These are phyloP conservation scores for Malurus cyaneus DNA, from an alignment of 2,113 vertebrate species.

Conservation along the genomic window DNA sequence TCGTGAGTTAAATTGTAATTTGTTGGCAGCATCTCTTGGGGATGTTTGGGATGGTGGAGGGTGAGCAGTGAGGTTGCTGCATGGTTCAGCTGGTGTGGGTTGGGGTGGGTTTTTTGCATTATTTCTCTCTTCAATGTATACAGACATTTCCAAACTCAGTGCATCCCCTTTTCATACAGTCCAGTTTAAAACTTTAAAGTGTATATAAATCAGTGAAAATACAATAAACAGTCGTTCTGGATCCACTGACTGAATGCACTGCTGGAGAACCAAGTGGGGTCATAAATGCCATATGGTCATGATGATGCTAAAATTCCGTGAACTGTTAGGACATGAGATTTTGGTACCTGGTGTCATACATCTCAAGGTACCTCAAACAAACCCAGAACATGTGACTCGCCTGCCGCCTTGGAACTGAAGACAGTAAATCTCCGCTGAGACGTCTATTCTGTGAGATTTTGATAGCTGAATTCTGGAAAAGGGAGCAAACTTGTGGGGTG, in stretches of 20 bases:
- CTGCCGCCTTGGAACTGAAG: accelerated
- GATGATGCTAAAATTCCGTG: not conserved
- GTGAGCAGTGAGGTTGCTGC: not conserved
- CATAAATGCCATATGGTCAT: accelerated
- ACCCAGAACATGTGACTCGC: not conserved
- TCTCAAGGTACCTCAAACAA: not conserved
- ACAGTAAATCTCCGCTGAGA: not conserved
- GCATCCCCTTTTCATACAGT: not conserved
- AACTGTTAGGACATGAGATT: not conserved
- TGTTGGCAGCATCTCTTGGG: not conserved
- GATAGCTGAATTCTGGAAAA: not conserved
- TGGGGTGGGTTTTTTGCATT: not conserved
- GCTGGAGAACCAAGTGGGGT: not conserved
- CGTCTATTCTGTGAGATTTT: not conserved
- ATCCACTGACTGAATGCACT: not conserved
- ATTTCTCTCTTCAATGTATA: not conserved
- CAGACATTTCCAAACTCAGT: not conserved
- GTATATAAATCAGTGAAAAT: not conserved
- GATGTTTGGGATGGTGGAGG: not conserved
- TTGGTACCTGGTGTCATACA: not conserved
- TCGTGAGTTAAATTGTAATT: accelerated
- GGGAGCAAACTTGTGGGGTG: accelerated
- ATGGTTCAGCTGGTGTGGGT: not conserved
- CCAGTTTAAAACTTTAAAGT: not conserved
- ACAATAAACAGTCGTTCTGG: not conserved